Conservation (phyloP, 2,888 invertebrate species). For the Acrobasis repandana region DNA sequence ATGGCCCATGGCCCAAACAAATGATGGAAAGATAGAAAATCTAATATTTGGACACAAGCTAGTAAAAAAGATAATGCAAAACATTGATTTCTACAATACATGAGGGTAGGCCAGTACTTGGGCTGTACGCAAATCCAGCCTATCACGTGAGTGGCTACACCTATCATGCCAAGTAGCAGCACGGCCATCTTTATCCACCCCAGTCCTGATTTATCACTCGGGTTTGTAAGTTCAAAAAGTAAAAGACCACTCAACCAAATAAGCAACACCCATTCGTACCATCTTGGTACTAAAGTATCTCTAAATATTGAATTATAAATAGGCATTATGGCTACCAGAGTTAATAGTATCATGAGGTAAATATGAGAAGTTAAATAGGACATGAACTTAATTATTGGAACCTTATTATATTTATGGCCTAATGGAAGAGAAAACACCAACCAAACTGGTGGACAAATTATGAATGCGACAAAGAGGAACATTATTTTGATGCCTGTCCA, state of each 20-base stretch:
- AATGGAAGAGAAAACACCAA: slow-evolving; percentile 96
- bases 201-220: slow-evolving; percentile 97
- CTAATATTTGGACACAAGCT: slow-evolving; percentile 98
- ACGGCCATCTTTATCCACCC: slow-evolving; percentile 97
- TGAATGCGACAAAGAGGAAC: slow-evolving; percentile 95
- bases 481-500: slow-evolving; percentile 98
- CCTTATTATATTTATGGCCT: slow-evolving; percentile 97
- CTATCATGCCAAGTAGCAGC: slow-evolving; percentile 93
- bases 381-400: slow-evolving; percentile 99
- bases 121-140: slow-evolving; percentile 87
- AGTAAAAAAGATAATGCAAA: slow-evolving; percentile 97
- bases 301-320: slow-evolving; percentile 91
- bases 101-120: slow-evolving; percentile 91
- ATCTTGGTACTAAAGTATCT: slow-evolving; percentile 91
- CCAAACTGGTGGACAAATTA: slow-evolving; percentile 98
- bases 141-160: slow-evolving; percentile 93
- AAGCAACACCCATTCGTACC: slow-evolving; percentile 98
- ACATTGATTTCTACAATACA: slow-evolving; percentile 98
- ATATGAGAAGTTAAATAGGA: slow-evolving; percentile 99
- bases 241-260: slow-evolving; percentile 97
- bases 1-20: slow-evolving; percentile 99
- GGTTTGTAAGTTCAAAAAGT: slow-evolving; percentile 98
- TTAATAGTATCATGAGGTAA: slow-evolving; percentile 96
- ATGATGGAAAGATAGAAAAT: slow-evolving; percentile 99
- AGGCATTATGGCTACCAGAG: slow-evolving; percentile 94